Percentiles rank a stretch among this genome's conserved stretches.
phyloP scores from a whole-genome alignment of 2,113 vertebrate species.

The Chionomys nivalis region DNA sequence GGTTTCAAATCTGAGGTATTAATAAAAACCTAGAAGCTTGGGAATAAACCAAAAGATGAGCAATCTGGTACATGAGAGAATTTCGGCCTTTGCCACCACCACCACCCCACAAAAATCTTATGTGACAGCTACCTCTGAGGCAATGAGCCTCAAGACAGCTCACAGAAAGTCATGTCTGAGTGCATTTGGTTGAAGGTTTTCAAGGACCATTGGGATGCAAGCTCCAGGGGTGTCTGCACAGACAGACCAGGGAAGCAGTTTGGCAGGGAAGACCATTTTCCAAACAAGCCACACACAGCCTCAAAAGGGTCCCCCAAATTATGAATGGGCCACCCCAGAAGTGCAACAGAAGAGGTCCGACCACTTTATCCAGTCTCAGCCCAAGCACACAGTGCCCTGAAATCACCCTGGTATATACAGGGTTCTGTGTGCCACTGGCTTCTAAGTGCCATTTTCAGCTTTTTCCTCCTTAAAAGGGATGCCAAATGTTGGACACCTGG shows the following conservation, averaged over 20 bases:
- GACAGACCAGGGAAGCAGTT: not conserved
- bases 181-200: not conserved
- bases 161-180: not conserved
- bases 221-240: not conserved
- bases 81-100: not conserved
- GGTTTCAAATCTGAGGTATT: slow-evolving; percentile 59
- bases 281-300: not conserved
- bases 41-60: not conserved
- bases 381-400: not conserved
- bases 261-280: not conserved
- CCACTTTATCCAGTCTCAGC: too few species aligned
- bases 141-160: not conserved
- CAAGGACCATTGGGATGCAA: not conserved
- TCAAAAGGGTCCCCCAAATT: not conserved
- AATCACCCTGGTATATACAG: not conserved
- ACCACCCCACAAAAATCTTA: not conserved
- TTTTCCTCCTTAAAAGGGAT: not conserved
- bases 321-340: too few species aligned
- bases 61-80: not conserved
- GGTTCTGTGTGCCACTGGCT: not conserved
- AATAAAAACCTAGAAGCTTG: not conserved
- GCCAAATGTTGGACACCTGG: not conserved
- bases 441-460: not conserved
- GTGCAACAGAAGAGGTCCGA: not conserved
- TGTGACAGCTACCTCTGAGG: not conserved